Evolutionary conservation across 2,113 vertebrate species (phyloP), one percentile per base, ranked within the genome.

Genomic region (Morone saxatilis): DNA sequence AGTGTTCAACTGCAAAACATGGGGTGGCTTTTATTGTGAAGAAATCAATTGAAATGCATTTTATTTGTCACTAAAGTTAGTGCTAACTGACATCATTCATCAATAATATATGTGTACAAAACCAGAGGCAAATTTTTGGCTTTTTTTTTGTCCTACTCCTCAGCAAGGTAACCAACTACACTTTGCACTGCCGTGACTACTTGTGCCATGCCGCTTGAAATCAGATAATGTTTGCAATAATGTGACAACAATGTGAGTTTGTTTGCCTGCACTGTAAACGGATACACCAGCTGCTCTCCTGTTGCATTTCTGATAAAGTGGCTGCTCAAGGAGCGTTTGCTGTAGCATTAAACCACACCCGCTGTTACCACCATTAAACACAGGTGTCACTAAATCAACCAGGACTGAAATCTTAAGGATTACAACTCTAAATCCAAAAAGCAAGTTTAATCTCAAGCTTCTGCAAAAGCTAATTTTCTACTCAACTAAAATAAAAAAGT

Each of bases 401-500:
- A 41, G 47, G 36, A 66, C 20, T 69, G 16, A 83, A 71, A 75
- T 80, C 71, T 73, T 73, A 71, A 82, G 76, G 75, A 76, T 54
- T 62, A 68, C 54, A 73, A 78, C 71, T 79, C 77, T 2, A 60
- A 61, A 47, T 54, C 72, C 69, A 71, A 76, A 69, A 36, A 57
- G 79, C 12, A 57, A 68, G 70, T 83, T 81, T 41, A 22, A 25
- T 77, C 57, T 83, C n/a, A 78, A 65, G 61, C 67, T 10, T 74
- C 6, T 5, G 66, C 71, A 80, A 90, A 85, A 73, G 87, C 69
- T 16, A 71, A 43, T 69, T 73, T 86, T 69, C 85, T 76, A 86
- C 63, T n/a, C 43, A 90, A 50, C 67, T 60, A 89, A 90, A 92
- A 86, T 56, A 81, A 81, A 85, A 89, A 92, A 86, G 73, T 90